Conservation (phyloP, 2,888 invertebrate species). For the Sphaeridia pumilis region DNA sequence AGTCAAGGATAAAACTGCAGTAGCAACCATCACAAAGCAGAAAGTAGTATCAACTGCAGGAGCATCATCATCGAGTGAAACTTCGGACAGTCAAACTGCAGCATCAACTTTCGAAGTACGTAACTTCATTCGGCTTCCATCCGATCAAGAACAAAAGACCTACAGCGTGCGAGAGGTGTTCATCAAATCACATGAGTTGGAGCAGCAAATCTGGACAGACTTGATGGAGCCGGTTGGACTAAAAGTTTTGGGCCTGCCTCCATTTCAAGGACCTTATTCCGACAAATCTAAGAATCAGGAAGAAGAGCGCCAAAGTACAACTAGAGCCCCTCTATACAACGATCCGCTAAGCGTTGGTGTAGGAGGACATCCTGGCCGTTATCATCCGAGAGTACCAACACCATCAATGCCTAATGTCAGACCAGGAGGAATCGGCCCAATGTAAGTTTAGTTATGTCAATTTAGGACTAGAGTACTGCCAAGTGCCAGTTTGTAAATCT, state of each 20-base stretch:
- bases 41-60: background rate
- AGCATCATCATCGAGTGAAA: background rate
- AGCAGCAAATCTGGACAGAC: conserved; percentile 23
- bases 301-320: background rate
- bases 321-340: background rate
- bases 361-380: background rate
- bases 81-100: conserved; percentile 18
- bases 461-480: no score
- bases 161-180: conserved; percentile 9
- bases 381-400: background rate
- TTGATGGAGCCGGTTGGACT: conserved; percentile 30
- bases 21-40: conserved; percentile 16
- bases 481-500: no score
- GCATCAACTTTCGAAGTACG: conserved; percentile 22
- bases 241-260: conserved; percentile 19
- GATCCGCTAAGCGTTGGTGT: conserved; percentile 12
- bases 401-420: conserved; percentile 3
- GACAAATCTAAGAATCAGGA: conserved; percentile 15
- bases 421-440: conserved; percentile 19
- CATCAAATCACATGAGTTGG: conserved; percentile 18
- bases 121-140: conserved; percentile 15
- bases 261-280: conserved; percentile 24
- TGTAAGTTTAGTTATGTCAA: conserved; percentile 20
- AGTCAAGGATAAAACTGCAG: conserved; percentile 21
- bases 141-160: background rate